Base-by-base conservation (phyloP, 2,797 vertebrate species). In the Sandelia bainsii region DNA sequence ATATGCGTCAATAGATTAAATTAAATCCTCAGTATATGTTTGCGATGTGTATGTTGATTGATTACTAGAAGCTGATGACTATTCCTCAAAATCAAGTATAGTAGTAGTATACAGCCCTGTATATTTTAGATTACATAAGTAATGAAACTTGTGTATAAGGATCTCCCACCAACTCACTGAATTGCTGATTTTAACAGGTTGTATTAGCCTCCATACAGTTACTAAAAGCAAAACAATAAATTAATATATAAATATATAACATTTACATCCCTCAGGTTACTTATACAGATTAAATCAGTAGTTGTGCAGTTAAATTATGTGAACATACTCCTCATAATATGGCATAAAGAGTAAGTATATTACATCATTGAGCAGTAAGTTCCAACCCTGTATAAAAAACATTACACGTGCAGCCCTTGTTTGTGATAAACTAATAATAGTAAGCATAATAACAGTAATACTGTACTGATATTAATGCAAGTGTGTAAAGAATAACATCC, bases 241-340 rank as follows among this genome's bases (percentile, higher is more conserved):
- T 13, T 5, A 14, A 40, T 13, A 40, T n/a, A n/a, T n/a, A n/a
- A n/a, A n/a, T n/a, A n/a, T n/a, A 14, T 50, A 75, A 49, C 34
- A 79, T 69, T 37, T 60, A 39, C 25, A 42, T 59, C 45, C 49
- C 27, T 45, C 19, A 65, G 70, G 40, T 63, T 40, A 40, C 40
- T 37, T 62, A 20, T 61, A 29, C 39, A 7, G 48, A 39, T 75
- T 81, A 39, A 72, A 82, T 73, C 54, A 58, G 52, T 4, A 23
- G 22, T 69, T 61, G 56, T 23, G n/a, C 17, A 48, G 37, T 48
- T 59, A 34, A 69, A 51, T 60, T 3, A 46, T 16, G 46, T 56
- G 23, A 65, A 67, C 2, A 7, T 29, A 29, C 54, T 44, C 17
- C 22, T 63, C n/a, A 4, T 48, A 82, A 74, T 54, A 66, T 45